phyloP scores from a whole-genome alignment of 2,888 invertebrate species.

The Eustalomyia histrio region DNA sequence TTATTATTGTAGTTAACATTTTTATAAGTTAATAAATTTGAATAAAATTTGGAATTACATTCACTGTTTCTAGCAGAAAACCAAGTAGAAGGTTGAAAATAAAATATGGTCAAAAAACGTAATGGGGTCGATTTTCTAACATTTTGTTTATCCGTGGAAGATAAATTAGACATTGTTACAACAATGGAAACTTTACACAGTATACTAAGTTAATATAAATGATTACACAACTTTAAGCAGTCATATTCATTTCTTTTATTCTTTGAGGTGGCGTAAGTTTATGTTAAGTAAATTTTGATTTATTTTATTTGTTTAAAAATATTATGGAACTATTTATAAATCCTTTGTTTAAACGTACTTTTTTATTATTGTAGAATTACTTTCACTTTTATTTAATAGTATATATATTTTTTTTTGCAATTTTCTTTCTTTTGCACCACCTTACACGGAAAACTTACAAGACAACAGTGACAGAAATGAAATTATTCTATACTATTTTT shows the following conservation, averaged over 20 bases:
- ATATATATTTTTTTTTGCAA: neutral
- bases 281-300: conserved; percentile 16
- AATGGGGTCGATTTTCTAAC: conserved; percentile 31
- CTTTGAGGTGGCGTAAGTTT: conserved; percentile 25
- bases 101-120: conserved; percentile 57
- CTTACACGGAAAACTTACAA: conserved; percentile 38
- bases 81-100: conserved; percentile 57
- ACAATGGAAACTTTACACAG: neutral
- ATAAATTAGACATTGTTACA: conserved; percentile 22
- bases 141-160: conserved; percentile 23
- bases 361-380: conserved; percentile 22
- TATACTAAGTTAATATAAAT: neutral
- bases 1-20: conserved; percentile 37
- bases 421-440: conserved; percentile 38
- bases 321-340: conserved; percentile 6
- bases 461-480: conserved; percentile 46
- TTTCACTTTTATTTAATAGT: conserved; percentile 39
- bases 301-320: conserved; percentile 17
- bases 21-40: conserved; percentile 51
- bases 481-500: conserved; percentile 30
- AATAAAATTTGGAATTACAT: conserved; percentile 24
- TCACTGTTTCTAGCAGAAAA: conserved; percentile 29
- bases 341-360: conserved; percentile 48
- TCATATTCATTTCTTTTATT: neutral
- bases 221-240: conserved; percentile 51